A percentile compares a stretch with the other conserved stretches of the same genome.
phyloP scores from a whole-genome alignment of 2,113 vertebrate species.

The Indicator indicator region DNA sequence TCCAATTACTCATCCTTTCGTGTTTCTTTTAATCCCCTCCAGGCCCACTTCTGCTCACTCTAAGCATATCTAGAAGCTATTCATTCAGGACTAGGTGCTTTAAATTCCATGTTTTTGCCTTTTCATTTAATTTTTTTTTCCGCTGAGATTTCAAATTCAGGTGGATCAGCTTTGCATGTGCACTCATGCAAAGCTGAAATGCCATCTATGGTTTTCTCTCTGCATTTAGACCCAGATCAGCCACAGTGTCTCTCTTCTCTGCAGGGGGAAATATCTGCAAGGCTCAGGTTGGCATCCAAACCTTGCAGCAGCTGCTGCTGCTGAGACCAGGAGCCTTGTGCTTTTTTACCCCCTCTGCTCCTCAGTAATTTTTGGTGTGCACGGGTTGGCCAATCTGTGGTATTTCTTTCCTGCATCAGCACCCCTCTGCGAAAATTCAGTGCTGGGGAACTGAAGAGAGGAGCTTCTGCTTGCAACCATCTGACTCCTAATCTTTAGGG shows the following conservation, averaged over 20 bases:
- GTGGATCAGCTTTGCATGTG: neutral
- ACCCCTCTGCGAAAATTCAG: neutral
- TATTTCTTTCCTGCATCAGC: neutral
- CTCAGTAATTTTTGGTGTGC: neutral
- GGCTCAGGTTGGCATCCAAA: neutral
- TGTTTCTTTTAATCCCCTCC: constrained; percentile 1
- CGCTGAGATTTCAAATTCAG: neutral
- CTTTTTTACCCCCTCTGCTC: neutral
- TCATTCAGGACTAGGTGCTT: neutral
- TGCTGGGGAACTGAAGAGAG: neutral
- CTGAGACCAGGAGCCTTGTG: neutral
- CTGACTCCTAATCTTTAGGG: neutral
- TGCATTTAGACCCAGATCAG: neutral
- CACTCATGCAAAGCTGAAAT: neutral
- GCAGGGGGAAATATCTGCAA: neutral
- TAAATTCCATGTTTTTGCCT: neutral
- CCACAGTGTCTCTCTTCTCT: neutral
- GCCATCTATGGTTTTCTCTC: neutral
- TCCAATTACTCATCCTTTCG: neutral
- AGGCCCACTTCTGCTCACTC: neutral
- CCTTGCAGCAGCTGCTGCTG: neutral
- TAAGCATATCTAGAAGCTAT: neutral
- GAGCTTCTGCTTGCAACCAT: neutral
- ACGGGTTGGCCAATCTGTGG: neutral
- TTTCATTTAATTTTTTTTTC: neutral